Percentiles rank a stretch among this genome's conserved stretches.
phyloP scores from a whole-genome alignment of 2,113 vertebrate species.

The Apeltes quadracus region DNA sequence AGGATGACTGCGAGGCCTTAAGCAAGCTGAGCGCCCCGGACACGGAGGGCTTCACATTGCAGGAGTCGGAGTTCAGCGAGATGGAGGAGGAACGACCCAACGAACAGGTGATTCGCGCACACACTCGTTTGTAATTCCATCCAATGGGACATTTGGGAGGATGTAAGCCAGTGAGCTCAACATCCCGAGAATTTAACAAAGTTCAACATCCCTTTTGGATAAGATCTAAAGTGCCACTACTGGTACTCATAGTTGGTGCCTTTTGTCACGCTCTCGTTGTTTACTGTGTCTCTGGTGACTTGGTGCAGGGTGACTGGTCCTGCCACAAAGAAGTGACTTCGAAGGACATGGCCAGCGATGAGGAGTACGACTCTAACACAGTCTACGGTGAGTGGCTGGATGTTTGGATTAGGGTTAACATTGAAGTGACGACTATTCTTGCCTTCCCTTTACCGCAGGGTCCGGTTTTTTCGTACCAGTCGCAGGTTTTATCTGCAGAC shows the following conservation, averaged over 20 bases:
- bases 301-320: slow-evolving; percentile 65
- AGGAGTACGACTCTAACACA: slow-evolving; percentile 82
- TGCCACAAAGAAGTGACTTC: slow-evolving; percentile 71
- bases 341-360: slow-evolving; percentile 70
- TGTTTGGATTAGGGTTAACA: not conserved
- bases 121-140: not conserved
- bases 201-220: not conserved
- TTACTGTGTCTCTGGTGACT: slow-evolving; percentile 6
- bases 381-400: slow-evolving; percentile 84
- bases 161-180: not conserved
- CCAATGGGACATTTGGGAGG: not conserved
- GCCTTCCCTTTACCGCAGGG: slow-evolving; percentile 75
- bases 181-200: not conserved
- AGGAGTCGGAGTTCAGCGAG: slow-evolving; percentile 76
- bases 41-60: slow-evolving; percentile 86
- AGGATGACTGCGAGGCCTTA: slow-evolving; percentile 80
- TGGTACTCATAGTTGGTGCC: not conserved
- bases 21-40: slow-evolving; percentile 88
- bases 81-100: slow-evolving; percentile 68
- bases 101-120: slow-evolving; percentile 64
- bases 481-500: slow-evolving; percentile 90
- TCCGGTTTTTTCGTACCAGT: slow-evolving; percentile 93
- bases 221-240: not conserved
- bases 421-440: not conserved
- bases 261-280: not conserved